Base-by-base conservation (phyloP, 1,140 invertebrate species). In the Heterodera carotae region DNA sequence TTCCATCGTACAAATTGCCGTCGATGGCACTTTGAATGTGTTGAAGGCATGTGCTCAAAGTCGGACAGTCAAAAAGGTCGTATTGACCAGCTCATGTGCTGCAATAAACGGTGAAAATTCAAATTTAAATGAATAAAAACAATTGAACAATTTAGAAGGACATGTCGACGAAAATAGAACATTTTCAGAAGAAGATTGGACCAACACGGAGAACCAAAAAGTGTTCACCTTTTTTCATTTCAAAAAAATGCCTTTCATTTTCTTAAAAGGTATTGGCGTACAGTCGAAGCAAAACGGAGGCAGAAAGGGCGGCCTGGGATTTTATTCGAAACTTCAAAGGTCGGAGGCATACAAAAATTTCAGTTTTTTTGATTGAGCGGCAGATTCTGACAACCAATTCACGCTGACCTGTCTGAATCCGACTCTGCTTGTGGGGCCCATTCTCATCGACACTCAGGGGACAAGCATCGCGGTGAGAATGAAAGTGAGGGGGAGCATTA, bases 281-380 rank as follows among this genome's bases (percentile, higher is more conserved):
- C 79, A 83, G 86, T 25, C 89, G 89, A 81, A 90, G 89, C 68
- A 91, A 91, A 83, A 89, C 89, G 25, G 76, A 90, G 59, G 91
- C 91, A 18, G 91, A 91, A 84, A 90, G 88, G 83, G 89, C 90
- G 68, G 91, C 91, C 1, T 91, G 91, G 91, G 89, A 91, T 71
- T 91, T 89, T 83, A 84, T 79, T 22, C 79, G 84, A 34, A 71
- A 36, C 29, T 60, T 85, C 31, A 59, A 78, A 43, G 72, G 62
- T 43, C 62, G 69, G 5, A 68, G 60, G 66, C 34, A 76, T 29
- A n/a, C n/a, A n/a, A n/a, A n/a, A n/a, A n/a, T n/a, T n/a, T n/a
- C n/a, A n/a, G n/a, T n/a, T n/a, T n/a, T n/a, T n/a, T 25, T 8
- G 22, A 29, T 70, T 33, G 59, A 27, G 48, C 53, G 53, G 60